A percentile compares a stretch with the other conserved stretches of the same genome.
These are phyloP conservation scores for Falco peregrinus DNA, from an alignment of 2,797 vertebrate species.

Conservation along the genomic window DNA sequence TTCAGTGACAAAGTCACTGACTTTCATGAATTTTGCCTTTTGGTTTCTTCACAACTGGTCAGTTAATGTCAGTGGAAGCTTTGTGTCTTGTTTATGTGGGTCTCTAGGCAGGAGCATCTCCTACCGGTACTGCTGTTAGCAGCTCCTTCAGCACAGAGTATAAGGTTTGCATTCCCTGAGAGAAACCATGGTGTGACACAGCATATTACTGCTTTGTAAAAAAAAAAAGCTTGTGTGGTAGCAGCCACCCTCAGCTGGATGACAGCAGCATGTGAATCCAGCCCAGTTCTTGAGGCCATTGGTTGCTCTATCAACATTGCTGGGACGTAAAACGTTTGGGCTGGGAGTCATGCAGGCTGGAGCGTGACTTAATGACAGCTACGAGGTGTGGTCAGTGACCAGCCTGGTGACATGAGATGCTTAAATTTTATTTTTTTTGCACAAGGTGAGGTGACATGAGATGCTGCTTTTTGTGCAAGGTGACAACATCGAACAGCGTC, in stretches of 20 bases:
- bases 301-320: accelerated
- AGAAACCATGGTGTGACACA: accelerated
- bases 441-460: neutral
- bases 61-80: neutral
- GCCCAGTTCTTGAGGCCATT: neutral
- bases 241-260: neutral
- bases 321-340: neutral
- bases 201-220: neutral
- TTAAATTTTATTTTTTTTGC: neutral
- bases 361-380: neutral
- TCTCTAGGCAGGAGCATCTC: neutral
- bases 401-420: neutral
- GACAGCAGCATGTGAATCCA: neutral
- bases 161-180: neutral
- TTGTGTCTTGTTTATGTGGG: neutral
- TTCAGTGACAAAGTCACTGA: neutral
- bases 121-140: neutral
- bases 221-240: neutral
- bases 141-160: neutral
- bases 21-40: neutral
- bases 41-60: neutral
- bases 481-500: neutral
- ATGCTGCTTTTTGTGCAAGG: neutral
- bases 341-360: neutral
- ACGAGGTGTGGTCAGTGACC: neutral